Base-by-base conservation (phyloP, 2,113 vertebrate genomes). In the Taurulus bubalis region DNA sequence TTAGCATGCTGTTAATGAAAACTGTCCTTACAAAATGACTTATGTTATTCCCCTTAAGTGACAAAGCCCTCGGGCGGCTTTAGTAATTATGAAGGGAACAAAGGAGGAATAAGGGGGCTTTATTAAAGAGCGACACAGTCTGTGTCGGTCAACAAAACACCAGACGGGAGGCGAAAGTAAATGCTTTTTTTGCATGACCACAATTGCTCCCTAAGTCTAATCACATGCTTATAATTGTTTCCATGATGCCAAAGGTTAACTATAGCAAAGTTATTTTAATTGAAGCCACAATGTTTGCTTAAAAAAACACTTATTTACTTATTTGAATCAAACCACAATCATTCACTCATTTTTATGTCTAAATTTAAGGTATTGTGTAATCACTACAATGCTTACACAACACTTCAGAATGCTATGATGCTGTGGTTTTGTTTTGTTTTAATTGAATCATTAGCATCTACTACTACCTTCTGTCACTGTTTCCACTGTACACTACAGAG, bases 401-500 rank as follows among this genome's bases (percentile, higher is more conserved):
- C 40, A 26, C 36, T 65, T 40, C 62, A 24, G 3, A 53, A 5
- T 8, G 1, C 12, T 53, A 7, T 40, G n/a, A 26, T 40, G 32
- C 5, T 38, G 16, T 51, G 15, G 45, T 30, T 51, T 42, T 55
- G 22, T 62, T n/a, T 71, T 34, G 55, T 62, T 62, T 62, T 16
- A n/a, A 63, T 28, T 28, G 10, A 69, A 47, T 14, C 45, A 56
- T 67, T 12, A 26, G 20, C 5, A 6, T 38, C 38, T 26, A 32
- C 4, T n/a, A 14, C 14, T 63, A 22, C 6, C n/a, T 42, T 53
- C 38, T 38, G 20, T 38, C 30, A n/a, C 45, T 53, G 36, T 22
- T 65, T 75, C 22, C 45, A 30, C 10, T 71, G 15, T 24, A 32
- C 59, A 49, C 16, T 36, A 63, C 10, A 56, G 53, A 73, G 49